Evolutionary conservation across 2,888 invertebrate genomes (phyloP).

Genomic region (Bursaphelenchus okinawaensis): DNA sequence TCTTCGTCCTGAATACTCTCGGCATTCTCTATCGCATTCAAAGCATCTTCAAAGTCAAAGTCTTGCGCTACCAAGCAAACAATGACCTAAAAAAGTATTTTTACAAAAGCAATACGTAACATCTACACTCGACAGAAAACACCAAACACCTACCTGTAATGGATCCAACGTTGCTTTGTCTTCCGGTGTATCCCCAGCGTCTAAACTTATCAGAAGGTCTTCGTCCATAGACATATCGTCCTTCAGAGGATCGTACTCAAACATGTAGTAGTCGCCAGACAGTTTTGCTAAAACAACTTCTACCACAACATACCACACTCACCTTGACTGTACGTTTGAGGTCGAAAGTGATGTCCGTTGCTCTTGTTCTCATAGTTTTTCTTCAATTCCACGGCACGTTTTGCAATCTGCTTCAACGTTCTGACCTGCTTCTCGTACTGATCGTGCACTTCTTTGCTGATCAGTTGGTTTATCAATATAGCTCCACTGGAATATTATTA

Average conservation of each 20-base stretch:
- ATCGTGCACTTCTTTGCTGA: slow-evolving; percentile 78
- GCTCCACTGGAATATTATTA: slow-evolving; percentile 74
- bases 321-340: slow-evolving; percentile 49
- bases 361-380: not conserved
- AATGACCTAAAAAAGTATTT: slow-evolving; percentile 35
- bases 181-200: slow-evolving; percentile 51
- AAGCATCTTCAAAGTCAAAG: slow-evolving; percentile 40
- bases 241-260: slow-evolving; percentile 67
- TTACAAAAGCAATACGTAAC: no score
- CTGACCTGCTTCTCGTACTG: slow-evolving; percentile 80
- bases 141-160: no score
- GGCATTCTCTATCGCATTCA: slow-evolving; percentile 37
- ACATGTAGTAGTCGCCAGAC: slow-evolving; percentile 98
- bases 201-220: slow-evolving; percentile 39
- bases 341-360: slow-evolving; percentile 25
- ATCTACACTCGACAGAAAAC: no score
- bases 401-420: slow-evolving; percentile 76
- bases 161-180: slow-evolving; percentile 49
- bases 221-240: slow-evolving; percentile 38
- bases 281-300: slow-evolving; percentile 73
- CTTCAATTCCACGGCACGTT: slow-evolving; percentile 26
- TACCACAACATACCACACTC: not conserved
- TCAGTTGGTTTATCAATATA: slow-evolving; percentile 83
- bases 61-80: slow-evolving; percentile 46
- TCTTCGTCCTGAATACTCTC: slow-evolving; percentile 19